These are phyloP conservation scores for Archips xylosteana DNA, from an alignment of 2,888 invertebrate genomes.

Conservation along the genomic window DNA sequence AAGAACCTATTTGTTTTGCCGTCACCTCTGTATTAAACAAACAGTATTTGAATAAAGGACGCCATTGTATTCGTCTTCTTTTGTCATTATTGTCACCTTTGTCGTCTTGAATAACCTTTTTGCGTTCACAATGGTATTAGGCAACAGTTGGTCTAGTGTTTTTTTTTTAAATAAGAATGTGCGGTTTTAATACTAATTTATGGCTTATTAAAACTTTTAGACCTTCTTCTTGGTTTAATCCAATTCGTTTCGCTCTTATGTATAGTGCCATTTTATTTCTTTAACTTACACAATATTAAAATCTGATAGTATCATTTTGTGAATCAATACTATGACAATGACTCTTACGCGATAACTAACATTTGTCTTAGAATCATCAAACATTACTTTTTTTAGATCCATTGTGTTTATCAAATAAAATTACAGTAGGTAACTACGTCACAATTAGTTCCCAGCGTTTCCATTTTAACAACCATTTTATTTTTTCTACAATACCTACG, in stretches of 20 bases:
- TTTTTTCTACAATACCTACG: conserved; percentile 11
- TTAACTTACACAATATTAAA: too few relatives aligned
- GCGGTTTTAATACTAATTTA: conserved; percentile 42
- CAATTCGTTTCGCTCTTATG: conserved; percentile 18
- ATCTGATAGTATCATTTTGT: too few relatives aligned
- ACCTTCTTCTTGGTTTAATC: conserved; percentile 17
- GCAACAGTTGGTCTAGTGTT: conserved; percentile 66
- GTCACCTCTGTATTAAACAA: conserved; percentile 81
- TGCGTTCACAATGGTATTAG: conserved; percentile 56
- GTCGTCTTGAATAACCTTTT: conserved; percentile 62
- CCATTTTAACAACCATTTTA: background rate
- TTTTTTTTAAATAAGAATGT: conserved; percentile 31
- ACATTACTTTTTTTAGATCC: too few relatives aligned
- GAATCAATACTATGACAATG: too few relatives aligned
- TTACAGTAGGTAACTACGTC: too few relatives aligned
- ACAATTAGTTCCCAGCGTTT: background rate
- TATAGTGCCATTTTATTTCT: too few relatives aligned
- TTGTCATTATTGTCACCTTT: conserved; percentile 80
- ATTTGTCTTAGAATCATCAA: background rate
- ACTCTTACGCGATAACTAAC: too few relatives aligned
- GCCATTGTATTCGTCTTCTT: conserved; percentile 74
- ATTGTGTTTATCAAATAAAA: background rate
- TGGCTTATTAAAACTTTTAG: conserved; percentile 35
- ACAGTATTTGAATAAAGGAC: conserved; percentile 78
- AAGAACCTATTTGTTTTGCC: conserved; percentile 79